phyloP scores from a whole-genome alignment of 2,797 vertebrate species.

The Pyrocephalus nanus region DNA sequence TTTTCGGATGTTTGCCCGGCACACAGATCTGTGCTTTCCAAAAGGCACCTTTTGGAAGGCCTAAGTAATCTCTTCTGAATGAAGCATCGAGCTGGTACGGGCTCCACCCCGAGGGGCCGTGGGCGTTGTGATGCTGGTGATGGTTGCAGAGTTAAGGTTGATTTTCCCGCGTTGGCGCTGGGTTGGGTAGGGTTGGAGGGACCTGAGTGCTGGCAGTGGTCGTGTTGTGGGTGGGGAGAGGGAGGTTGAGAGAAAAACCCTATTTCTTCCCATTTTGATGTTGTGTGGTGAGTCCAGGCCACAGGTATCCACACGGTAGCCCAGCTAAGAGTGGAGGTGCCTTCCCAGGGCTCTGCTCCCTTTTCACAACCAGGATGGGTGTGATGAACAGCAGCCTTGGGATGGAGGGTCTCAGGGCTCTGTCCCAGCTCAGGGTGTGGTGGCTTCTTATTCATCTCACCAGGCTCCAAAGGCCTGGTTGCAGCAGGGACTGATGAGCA shows the following conservation, averaged over 20 bases:
- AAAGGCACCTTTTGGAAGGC: background rate
- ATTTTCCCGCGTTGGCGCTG: background rate
- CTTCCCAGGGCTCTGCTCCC: background rate
- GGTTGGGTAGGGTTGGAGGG: background rate
- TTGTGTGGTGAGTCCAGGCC: background rate
- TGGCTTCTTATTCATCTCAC: background rate
- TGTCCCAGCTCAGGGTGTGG: fast-evolving
- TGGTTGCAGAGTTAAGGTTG: background rate
- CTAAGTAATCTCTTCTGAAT: background rate
- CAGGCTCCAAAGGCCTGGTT: background rate
- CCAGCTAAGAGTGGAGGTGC: background rate
- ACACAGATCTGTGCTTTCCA: background rate
- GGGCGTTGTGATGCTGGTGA: background rate
- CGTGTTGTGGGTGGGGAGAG: background rate
- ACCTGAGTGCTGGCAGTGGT: background rate
- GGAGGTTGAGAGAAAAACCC: background rate
- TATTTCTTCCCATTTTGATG: background rate
- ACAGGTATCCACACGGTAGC: background rate
- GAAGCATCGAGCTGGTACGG: background rate
- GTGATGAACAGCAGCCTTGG: background rate
- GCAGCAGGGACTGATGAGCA: background rate
- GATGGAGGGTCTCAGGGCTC: background rate
- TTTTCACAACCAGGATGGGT: background rate
- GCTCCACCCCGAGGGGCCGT: background rate
- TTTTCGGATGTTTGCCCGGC: background rate